phyloP scores from a whole-genome alignment of 2,888 invertebrate species.

The Napeogenes inachia region DNA sequence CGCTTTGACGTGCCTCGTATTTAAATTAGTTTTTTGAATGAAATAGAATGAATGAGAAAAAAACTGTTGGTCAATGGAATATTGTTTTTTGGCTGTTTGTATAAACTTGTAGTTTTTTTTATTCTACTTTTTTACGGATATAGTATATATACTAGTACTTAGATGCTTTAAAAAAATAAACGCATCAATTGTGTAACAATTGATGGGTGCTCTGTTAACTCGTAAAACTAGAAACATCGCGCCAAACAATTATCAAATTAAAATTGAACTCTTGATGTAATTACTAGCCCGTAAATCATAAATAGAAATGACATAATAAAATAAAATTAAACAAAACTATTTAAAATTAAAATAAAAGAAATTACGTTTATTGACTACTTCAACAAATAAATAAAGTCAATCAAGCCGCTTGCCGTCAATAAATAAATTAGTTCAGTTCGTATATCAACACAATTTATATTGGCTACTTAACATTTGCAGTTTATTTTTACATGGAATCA shows the following conservation, averaged over 20 bases:
- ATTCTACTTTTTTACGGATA: not conserved
- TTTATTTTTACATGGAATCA: slow-evolving; percentile 3
- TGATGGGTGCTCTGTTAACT: no score
- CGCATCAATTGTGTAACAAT: no score
- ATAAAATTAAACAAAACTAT: no score
- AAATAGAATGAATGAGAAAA: slow-evolving; percentile 12
- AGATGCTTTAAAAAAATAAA: no score
- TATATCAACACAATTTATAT: slow-evolving; percentile 1
- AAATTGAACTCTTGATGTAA: no score
- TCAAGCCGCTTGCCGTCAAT: not conserved
- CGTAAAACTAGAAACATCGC: no score
- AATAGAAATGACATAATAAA: no score
- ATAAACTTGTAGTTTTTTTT: not conserved
- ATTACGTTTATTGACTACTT: not conserved
- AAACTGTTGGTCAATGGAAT: slow-evolving; percentile 13
- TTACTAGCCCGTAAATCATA: no score
- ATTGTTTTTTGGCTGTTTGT: slow-evolving; percentile 5
- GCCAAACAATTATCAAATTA: no score
- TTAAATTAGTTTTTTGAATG: slow-evolving; percentile 17
- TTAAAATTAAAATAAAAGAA: no score
- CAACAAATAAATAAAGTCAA: not conserved
- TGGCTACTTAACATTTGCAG: not conserved
- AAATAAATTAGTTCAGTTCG: not conserved
- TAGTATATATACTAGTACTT: not conserved
- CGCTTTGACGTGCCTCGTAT: slow-evolving; percentile 10